phyloP scores from a whole-genome alignment of 1,140 invertebrate species.

The Nomia melanderi region DNA sequence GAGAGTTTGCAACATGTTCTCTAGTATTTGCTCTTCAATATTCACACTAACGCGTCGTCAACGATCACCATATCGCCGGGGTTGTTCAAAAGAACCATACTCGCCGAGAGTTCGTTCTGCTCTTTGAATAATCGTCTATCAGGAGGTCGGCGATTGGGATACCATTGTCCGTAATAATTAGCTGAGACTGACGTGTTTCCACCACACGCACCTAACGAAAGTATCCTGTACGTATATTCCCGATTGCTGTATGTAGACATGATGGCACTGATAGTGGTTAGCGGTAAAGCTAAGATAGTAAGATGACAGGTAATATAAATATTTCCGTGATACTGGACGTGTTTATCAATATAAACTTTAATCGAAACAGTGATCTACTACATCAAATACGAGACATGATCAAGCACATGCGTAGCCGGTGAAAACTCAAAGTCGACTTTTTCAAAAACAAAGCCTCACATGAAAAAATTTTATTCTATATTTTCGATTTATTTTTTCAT shows the following conservation, averaged over 20 bases:
- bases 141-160: conserved; percentile 1
- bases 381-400: no score
- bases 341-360: no score
- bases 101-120: conserved; percentile 7
- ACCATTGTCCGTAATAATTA: conserved; percentile 11
- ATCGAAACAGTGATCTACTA: no score
- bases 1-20: background rate
- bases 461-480: no score
- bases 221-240: conserved; percentile 3
- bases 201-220: conserved; percentile 11
- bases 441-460: no score
- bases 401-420: no score
- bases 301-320: background rate
- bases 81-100: conserved; percentile 16
- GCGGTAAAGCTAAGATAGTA: background rate
- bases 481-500: no score
- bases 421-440: no score
- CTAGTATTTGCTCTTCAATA: background rate
- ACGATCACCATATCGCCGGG: conserved; percentile 4
- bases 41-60: conserved; percentile 1
- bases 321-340: no score
- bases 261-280: background rate
- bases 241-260: conserved; percentile 6
- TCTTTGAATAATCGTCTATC: conserved; percentile 22
- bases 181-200: background rate